Base-by-base conservation (phyloP, 1,140 invertebrate species). In the Mizuhopecten yessoensis region DNA sequence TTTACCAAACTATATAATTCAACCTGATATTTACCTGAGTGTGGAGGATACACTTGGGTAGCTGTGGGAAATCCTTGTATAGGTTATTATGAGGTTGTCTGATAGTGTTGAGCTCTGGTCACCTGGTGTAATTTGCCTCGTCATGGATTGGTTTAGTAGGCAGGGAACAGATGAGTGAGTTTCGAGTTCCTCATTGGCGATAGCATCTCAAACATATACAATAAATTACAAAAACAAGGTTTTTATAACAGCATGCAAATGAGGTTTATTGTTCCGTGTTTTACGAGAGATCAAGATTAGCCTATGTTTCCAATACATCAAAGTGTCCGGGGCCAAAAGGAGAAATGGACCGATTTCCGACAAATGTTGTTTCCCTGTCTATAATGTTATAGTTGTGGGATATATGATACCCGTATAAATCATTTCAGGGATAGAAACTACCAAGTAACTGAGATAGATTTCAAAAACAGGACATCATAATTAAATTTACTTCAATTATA, bases 181-280 rank as follows among this genome's bases (percentile, higher is more conserved):
- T 75, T 75, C n/a, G 23, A 29, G n/a, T 23, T 29, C 57, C 57
- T 75, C n/a, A 75, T 75, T 75, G 57, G 57, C 5, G 57, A 75
- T 75, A 75, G 23, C 57, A 75, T 75, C 57, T 75, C 9, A 75
- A 75, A n/a, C 57, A 75, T 75, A 75, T 29, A 75, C 57, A 75
- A 75, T 75, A 75, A 75, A 75, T 75, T 75, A 75, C 57, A 75
- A 75, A 75, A 75, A 75, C 57, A 75, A 75, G 57, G 57, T 75
- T 75, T 75, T 75, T 75, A 75, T 75, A 75, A 75, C 57, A 75
- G 57, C 29, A 75, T 75, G 57, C n/a, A 75, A 75, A 75, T 75
- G 9, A 75, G 20, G 23, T 75, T 29, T 75, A 75, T 75, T 75
- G 57, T 75, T 75, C 57, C 57, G 57, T 75, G n/a, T 75, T 75